Conservation (phyloP, 1,140 invertebrate species). For the Lycorma delicatula region DNA sequence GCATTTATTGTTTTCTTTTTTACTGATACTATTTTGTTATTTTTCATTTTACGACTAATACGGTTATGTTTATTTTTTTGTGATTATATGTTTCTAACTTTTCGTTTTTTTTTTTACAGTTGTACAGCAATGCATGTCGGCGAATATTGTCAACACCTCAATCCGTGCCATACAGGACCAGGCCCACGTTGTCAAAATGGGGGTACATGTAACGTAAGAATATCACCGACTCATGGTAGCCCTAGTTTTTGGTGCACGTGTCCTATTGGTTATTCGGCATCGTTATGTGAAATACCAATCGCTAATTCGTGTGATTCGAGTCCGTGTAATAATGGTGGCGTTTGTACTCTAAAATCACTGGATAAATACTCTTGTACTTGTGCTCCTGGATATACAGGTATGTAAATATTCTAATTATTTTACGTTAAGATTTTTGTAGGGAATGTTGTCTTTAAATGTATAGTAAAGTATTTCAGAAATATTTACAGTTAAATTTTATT, state of each 20-base stretch:
- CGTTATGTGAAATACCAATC: conserved; percentile 84
- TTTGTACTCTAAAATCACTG: conserved; percentile 67
- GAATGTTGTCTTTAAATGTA: no score
- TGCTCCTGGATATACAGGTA: conserved; percentile 74
- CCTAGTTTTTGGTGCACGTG: conserved; percentile 79
- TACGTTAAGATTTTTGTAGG: no score
- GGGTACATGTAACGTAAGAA: conserved; percentile 74
- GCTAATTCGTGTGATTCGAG: conserved; percentile 82
- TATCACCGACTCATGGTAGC: conserved; percentile 49
- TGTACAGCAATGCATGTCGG: conserved; percentile 85
- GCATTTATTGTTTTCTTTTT: no score
- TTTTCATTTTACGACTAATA: no score
- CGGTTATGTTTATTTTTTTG: neutral
- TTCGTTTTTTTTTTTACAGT: conserved; percentile 49
- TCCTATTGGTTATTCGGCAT: conserved; percentile 83
- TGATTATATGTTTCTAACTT: neutral
- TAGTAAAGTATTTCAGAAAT: no score
- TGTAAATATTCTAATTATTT: no score
- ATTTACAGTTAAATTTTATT: no score
- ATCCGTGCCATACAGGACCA: conserved; percentile 81
- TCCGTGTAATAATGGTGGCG: conserved; percentile 79
- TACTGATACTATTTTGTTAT: neutral
- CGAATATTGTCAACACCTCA: conserved; percentile 86
- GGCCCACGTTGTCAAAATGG: conserved; percentile 80
- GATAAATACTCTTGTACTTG: conserved; percentile 75